Evolutionary conservation across 2,888 invertebrate species (phyloP).

Genomic region (Drosophila mayaguana): DNA sequence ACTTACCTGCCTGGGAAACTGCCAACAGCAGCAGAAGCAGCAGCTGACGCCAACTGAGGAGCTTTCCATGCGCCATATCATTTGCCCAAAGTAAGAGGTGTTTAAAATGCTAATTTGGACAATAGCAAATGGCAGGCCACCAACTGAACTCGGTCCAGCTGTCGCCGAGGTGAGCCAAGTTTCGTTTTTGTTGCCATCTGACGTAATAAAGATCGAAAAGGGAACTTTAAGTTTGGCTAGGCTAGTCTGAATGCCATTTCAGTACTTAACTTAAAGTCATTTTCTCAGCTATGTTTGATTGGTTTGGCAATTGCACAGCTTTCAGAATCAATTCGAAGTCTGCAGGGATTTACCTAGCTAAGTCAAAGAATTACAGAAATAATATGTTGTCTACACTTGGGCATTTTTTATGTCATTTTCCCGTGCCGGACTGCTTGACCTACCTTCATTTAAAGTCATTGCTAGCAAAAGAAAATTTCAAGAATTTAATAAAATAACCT

Average conservation of each 20-base stretch:
- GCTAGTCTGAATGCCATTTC: neutral
- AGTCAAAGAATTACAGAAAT: neutral
- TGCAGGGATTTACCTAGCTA: too few relatives aligned
- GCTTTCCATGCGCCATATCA: slow-evolving; percentile 72
- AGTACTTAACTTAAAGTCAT: neutral
- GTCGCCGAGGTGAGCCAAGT: slow-evolving; percentile 36
- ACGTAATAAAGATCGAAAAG: slow-evolving; percentile 39
- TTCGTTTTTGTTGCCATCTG: slow-evolving; percentile 28
- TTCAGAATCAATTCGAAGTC: neutral
- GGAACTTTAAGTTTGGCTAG: slow-evolving; percentile 14
- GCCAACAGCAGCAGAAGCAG: slow-evolving; percentile 31
- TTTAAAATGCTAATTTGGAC: slow-evolving; percentile 78
- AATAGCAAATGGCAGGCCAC: slow-evolving; percentile 61
- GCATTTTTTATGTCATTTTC: too few relatives aligned
- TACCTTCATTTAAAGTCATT: too few relatives aligned
- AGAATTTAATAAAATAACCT: too few relatives aligned
- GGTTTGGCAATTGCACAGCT: neutral
- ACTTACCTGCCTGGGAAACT: slow-evolving; percentile 62
- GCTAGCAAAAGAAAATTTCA: too few relatives aligned
- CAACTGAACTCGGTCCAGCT: slow-evolving; percentile 45
- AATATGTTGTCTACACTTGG: neutral
- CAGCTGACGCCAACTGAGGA: slow-evolving; percentile 30
- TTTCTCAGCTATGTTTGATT: neutral
- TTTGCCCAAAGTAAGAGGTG: slow-evolving; percentile 79
- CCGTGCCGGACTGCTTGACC: too few relatives aligned